These are phyloP conservation scores for Conchocele bisecta DNA, from an alignment of 2,888 invertebrate species.

Conservation along the genomic window DNA sequence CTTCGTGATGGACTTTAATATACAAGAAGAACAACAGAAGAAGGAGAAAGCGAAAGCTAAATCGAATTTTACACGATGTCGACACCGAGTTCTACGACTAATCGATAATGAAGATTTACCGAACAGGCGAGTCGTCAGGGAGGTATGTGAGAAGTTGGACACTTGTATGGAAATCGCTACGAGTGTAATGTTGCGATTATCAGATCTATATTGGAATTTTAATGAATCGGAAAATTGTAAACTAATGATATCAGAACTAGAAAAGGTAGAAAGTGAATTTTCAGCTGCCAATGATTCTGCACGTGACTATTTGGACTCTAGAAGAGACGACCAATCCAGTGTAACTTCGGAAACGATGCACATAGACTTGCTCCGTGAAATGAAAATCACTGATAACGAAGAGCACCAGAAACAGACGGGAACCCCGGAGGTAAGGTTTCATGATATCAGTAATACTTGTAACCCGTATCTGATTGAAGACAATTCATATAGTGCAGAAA, in stretches of 20 bases:
- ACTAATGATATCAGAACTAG: not conserved
- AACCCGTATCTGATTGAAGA: too few species aligned
- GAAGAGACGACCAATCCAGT: slow-evolving; percentile 2
- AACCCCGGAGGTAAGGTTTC: slow-evolving; percentile 2
- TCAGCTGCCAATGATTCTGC: not conserved
- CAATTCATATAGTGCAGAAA: too few species aligned
- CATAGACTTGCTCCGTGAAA: not conserved
- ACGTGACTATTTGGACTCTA: not conserved
- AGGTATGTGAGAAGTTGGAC: not conserved
- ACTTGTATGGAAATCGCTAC: not conserved
- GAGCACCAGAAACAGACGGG: slow-evolving; percentile 4
- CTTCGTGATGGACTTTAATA: not conserved
- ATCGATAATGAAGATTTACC: too few species aligned
- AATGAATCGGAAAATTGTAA: not conserved
- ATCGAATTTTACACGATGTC: not conserved
- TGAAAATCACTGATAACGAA: slow-evolving; percentile 1
- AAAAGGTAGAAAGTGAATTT: not conserved
- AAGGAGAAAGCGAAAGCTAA: not conserved
- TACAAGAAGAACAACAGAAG: not conserved
- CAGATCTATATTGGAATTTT: not conserved
- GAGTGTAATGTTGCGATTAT: not conserved
- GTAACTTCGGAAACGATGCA: not conserved
- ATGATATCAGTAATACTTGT: too few species aligned
- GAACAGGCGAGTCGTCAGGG: not conserved
- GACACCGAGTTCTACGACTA: not conserved